Evolutionary conservation across 1,140 invertebrate genomes (phyloP).

Genomic region (Drosophila albomicans): DNA sequence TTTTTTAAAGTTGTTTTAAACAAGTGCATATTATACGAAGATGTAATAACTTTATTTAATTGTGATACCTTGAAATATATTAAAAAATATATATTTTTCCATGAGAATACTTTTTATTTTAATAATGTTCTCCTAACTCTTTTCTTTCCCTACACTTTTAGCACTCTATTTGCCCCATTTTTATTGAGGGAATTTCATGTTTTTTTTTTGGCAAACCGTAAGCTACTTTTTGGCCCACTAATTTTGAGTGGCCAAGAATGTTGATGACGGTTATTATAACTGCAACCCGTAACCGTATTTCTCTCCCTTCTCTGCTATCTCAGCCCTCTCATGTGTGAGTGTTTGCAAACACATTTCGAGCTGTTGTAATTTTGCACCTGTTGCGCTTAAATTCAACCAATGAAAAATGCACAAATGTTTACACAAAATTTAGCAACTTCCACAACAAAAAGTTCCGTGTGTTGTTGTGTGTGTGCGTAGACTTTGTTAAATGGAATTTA

Average conservation of each 20-base stretch:
- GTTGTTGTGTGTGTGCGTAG: conserved; percentile 31
- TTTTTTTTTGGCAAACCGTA: background rate
- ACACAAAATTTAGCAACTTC: conserved; percentile 59
- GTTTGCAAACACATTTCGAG: conserved; percentile 28
- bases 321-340: background rate
- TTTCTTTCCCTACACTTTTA: background rate
- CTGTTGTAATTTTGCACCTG: conserved; percentile 72
- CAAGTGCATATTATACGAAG: no score
- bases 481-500: conserved; percentile 78
- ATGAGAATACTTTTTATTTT: no score
- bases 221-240: conserved; percentile 33
- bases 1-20: no score
- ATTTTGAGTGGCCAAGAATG: conserved; percentile 62
- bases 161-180: conserved; percentile 5
- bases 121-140: no score
- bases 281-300: conserved; percentile 36
- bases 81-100: no score
- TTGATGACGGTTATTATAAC: conserved; percentile 69
- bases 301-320: background rate
- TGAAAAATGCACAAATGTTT: conserved; percentile 54
- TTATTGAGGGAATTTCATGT: background rate
- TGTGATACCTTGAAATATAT: no score
- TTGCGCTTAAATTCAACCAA: conserved; percentile 57
- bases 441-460: background rate
- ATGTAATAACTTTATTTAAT: no score